Evolutionary conservation across 1,140 invertebrate species (phyloP), one percentile per base, ranked within the genome.

Genomic region (Sesamia nonagrioides): DNA sequence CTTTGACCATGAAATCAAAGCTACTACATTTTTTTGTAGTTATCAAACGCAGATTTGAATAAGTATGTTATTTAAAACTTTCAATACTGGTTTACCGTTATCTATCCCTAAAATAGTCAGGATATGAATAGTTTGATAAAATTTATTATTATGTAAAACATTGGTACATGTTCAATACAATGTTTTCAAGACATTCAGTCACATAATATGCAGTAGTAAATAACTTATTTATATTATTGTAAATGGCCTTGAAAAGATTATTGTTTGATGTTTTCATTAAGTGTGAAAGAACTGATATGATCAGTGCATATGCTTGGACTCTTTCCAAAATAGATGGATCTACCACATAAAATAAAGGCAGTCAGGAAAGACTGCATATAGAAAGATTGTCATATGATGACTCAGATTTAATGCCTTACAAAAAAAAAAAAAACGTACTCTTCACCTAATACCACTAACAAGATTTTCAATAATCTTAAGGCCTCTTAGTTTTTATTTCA

Each of bases 161-260:
- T 48, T 9, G 13, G 45, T 48, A 48, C 13, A 48, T 56, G 18
- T 13, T 54, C 3, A 13, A 27, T 56, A 56, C 54, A 56, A 56
- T 56, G 54, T 56, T 27, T 27, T 9, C n/a, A 17, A 54, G 54
- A 6, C 13, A 11, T 56, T 56, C 54, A 56, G 54, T 27, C 18
- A 11, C 54, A 33, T 27, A 56, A 37, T 56, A 27, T 54, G n/a
- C 54, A 56, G 54, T 27, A 56, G 27, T 56, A 27, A 27, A 56
- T 56, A 27, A 56, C 54, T 27, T 56, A 56, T 56, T 56, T 56
- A 56, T 21, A 56, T 56, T 9, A 54, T 21, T 21, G 52, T 21
- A 6, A 54, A 17, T 56, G 21, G 21, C 54, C 54, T 56, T 56
- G 18, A 56, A 5, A 56, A 56, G 9, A 56, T 13, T 56, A 21